Evolutionary conservation across 2,888 invertebrate species (phyloP), one percentile per base, ranked within the genome.

Genomic region (Xiphydria camelus): DNA sequence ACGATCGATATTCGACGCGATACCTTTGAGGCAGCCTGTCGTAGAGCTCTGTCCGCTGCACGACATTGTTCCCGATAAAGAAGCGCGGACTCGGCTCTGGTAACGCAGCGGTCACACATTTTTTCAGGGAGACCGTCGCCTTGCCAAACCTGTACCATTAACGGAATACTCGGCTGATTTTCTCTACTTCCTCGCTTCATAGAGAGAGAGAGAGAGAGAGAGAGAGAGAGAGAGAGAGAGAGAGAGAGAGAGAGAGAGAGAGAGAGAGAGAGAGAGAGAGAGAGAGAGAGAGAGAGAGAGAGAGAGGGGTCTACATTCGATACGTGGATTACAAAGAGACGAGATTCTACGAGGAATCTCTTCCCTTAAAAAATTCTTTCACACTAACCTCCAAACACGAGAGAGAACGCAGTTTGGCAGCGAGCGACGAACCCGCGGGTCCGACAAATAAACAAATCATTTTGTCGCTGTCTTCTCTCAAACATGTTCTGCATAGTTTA

Each of bases 111-210:
- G 42, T 73, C 71, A 21, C 75, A 75, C 62, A 75, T 68, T 56
- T 70, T 75, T 47, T 75, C 75, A 2, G 75, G 75, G 32, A 75
- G 56, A 6, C 74, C 75, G 35, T 75, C 75, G 2, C 75, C 75
- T 49, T 75, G 75, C 62, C 70, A 70, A 7, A 75, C 68, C 74
- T 75, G 18, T 10, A n/a, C 38, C 50, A 19, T 23, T 12, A 17
- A 45, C 14, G 3, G 5, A 37, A 31, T 32, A 15, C n/a, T n/a
- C n/a, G n/a, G n/a, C n/a, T n/a, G n/a, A n/a, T n/a, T n/a, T n/a
- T n/a, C n/a, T n/a, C n/a, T n/a, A n/a, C n/a, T n/a, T n/a, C n/a
- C n/a, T n/a, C n/a, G n/a, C n/a, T n/a, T n/a, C n/a, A n/a, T n/a
- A n/a, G n/a, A n/a, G n/a, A n/a, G n/a, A n/a, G n/a, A n/a, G n/a